These are phyloP conservation scores for Theretra japonica DNA, from an alignment of 2,888 invertebrate genomes.

Conservation along the genomic window DNA sequence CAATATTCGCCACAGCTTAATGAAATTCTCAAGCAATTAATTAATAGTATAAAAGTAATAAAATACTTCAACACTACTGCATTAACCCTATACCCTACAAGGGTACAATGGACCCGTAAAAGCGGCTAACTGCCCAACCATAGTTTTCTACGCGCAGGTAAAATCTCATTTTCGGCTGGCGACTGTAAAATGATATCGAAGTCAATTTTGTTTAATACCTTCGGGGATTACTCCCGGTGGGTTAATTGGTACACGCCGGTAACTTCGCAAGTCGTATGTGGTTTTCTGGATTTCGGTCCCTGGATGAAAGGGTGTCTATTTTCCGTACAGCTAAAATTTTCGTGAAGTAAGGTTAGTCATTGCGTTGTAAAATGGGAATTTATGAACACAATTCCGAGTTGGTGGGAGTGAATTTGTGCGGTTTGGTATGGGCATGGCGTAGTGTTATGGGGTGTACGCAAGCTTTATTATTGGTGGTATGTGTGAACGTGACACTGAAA, in stretches of 20 bases:
- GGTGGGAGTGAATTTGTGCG: conserved; percentile 1
- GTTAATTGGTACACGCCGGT: conserved; percentile 67
- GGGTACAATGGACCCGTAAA: conserved; percentile 8
- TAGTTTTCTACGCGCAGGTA: conserved; percentile 41
- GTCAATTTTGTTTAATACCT: conserved; percentile 72
- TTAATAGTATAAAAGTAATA: no score
- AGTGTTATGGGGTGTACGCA: background rate
- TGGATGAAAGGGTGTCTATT: conserved; percentile 36
- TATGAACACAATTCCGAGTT: conserved; percentile 23
- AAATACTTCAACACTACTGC: background rate
- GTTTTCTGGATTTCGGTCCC: conserved; percentile 66
- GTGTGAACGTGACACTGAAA: no score
- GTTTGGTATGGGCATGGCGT: background rate
- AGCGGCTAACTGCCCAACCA: background rate
- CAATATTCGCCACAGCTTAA: no score
- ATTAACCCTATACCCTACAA: background rate
- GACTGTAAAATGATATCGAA: conserved; percentile 70
- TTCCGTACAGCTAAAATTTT: conserved; percentile 29
- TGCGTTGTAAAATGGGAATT: conserved; percentile 32
- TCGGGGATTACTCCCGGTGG: conserved; percentile 54
- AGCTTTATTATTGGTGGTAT: no score
- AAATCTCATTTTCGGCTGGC: conserved; percentile 57
- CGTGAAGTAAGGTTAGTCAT: conserved; percentile 27
- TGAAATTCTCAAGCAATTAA: no score
- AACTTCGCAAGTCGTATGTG: conserved; percentile 71